A percentile compares a stretch with the other conserved stretches of the same genome.
phyloP scores from a whole-genome alignment of 35 echinoderm and acorn worm species.

The Ptychodera flava region DNA sequence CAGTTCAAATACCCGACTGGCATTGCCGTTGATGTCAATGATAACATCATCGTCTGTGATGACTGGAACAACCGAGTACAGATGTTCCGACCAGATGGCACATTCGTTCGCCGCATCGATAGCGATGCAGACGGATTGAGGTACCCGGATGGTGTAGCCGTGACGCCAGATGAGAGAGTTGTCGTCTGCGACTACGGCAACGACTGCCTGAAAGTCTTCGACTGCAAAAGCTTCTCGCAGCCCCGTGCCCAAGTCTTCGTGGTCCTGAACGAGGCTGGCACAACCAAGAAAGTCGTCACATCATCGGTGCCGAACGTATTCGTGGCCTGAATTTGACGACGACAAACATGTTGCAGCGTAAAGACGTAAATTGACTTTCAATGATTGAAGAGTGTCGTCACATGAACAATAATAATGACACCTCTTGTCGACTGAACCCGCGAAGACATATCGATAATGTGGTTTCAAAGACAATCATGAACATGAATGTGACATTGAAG shows the following conservation, averaged over 20 bases:
- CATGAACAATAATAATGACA: too few species aligned
- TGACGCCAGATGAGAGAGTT: slow-evolving; percentile 53
- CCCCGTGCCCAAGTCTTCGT: neutral
- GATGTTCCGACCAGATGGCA: slow-evolving; percentile 74
- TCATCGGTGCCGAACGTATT: neutral
- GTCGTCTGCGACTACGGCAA: slow-evolving; percentile 92
- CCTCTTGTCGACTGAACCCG: too few species aligned
- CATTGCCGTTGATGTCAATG: slow-evolving; percentile 55
- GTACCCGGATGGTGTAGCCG: slow-evolving; percentile 81
- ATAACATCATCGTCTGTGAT: slow-evolving; percentile 90
- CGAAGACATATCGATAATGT: too few species aligned
- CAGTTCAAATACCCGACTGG: slow-evolving; percentile 90
- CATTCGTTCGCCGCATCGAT: slow-evolving; percentile 69
- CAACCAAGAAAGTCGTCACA: neutral
- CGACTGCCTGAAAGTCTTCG: slow-evolving; percentile 78
- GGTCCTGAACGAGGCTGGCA: neutral
- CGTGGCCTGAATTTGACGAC: neutral
- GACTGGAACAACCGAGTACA: slow-evolving; percentile 88
- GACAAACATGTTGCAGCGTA: too few species aligned
- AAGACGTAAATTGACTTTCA: too few species aligned
- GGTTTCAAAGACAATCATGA: too few species aligned
- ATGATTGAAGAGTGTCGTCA: too few species aligned
- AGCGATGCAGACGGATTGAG: slow-evolving; percentile 71
- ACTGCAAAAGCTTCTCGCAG: slow-evolving; percentile 5
- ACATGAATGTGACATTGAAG: too few species aligned